Conservation (phyloP, 92 coral and sea anemone genomes). For the Zoanthus sansibaricus region DNA sequence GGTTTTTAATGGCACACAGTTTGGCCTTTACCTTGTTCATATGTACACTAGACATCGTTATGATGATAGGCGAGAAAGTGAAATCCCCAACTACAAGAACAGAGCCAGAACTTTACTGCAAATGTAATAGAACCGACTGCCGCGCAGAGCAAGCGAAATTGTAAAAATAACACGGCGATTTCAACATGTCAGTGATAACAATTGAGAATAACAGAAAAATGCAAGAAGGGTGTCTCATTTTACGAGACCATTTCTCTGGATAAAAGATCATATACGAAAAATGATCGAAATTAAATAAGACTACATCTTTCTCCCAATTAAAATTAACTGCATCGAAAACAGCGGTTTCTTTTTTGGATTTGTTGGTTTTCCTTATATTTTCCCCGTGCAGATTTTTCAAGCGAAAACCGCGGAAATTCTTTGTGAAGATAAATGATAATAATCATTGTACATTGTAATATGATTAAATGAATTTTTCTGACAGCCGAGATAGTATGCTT, state of each 20-base stretch:
- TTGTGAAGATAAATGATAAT: slow-evolving; percentile 24
- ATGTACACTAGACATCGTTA: slow-evolving; percentile 43
- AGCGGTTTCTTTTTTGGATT: neutral
- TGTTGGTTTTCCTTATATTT: neutral
- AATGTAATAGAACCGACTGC: neutral
- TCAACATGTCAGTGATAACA: slow-evolving; percentile 23
- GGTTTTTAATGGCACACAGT: slow-evolving; percentile 76
- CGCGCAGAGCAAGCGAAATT: slow-evolving; percentile 9
- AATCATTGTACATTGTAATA: neutral
- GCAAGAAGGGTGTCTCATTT: slow-evolving; percentile 16
- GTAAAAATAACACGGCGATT: slow-evolving; percentile 19
- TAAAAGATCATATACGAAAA: neutral
- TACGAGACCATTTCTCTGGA: slow-evolving; percentile 25
- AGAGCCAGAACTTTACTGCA: slow-evolving; percentile 10
- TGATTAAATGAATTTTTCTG: slow-evolving; percentile 9
- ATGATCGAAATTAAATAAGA: neutral
- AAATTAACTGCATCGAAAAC: slow-evolving; percentile 1
- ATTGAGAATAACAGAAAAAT: slow-evolving; percentile 1
- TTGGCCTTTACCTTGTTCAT: slow-evolving; percentile 79
- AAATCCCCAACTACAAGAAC: neutral
- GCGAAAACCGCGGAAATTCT: slow-evolving; percentile 17
- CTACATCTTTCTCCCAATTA: neutral
- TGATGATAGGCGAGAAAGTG: neutral
- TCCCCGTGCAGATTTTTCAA: slow-evolving; percentile 31
- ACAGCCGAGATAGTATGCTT: slow-evolving; percentile 15